phyloP scores from a whole-genome alignment of 2,113 vertebrate genomes.

The Psittacus erithacus region DNA sequence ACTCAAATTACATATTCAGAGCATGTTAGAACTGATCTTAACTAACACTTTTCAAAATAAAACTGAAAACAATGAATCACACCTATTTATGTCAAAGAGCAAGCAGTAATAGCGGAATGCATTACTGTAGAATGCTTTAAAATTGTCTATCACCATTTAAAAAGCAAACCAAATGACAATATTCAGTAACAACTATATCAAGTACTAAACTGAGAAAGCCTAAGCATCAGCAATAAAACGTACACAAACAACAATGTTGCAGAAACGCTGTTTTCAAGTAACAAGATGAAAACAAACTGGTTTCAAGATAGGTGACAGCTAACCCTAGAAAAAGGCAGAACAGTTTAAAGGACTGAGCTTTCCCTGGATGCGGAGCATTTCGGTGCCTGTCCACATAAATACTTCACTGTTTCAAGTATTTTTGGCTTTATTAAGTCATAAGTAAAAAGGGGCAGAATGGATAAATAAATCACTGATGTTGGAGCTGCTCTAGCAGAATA shows the following conservation, averaged over 20 bases:
- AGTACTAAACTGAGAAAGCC: background rate
- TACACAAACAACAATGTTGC: accelerated
- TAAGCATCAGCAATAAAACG: background rate
- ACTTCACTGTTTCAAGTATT: background rate
- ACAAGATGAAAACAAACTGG: background rate
- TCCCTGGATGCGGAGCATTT: background rate
- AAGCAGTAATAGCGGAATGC: background rate
- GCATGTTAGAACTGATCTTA: background rate
- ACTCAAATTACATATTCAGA: background rate
- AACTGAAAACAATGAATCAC: background rate
- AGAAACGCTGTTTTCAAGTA: background rate
- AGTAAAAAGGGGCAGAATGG: accelerated
- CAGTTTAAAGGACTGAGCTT: background rate
- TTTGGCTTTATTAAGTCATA: background rate
- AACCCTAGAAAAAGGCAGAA: background rate
- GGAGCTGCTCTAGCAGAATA: background rate
- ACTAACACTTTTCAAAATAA: background rate
- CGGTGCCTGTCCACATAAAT: background rate
- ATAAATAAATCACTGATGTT: background rate
- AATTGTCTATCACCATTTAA: background rate
- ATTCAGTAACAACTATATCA: background rate
- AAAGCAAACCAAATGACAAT: background rate
- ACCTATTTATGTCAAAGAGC: slow-evolving; percentile 6
- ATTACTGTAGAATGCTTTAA: background rate
- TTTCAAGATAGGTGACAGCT: background rate